These are phyloP conservation scores for Callithrix jacchus DNA, from an alignment of 2,113 vertebrate genomes.

Conservation along the genomic window DNA sequence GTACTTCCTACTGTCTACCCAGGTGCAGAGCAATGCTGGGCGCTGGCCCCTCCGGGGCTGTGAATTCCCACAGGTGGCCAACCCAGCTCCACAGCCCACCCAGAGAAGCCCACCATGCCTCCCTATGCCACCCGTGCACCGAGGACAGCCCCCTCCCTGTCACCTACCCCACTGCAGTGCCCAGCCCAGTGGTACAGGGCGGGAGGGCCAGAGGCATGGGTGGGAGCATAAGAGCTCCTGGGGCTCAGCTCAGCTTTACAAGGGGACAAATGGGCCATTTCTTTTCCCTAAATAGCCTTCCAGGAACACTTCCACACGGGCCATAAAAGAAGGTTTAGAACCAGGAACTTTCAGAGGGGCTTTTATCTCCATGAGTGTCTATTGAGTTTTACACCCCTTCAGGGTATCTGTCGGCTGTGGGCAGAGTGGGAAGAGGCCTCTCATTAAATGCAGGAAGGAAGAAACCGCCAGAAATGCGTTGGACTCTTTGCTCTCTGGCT, in stretches of 20 bases:
- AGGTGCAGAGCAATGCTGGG: rapidly evolving
- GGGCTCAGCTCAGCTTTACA: background rate
- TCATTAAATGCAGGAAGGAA: slow-evolving; percentile 7
- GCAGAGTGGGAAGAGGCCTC: background rate
- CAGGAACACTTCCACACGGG: background rate
- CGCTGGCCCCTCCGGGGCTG: background rate
- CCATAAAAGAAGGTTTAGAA: slow-evolving; percentile 58
- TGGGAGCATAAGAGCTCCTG: background rate
- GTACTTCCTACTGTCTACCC: background rate
- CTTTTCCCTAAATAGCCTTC: slow-evolving; percentile 61
- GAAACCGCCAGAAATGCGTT: background rate
- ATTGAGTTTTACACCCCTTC: slow-evolving; percentile 56
- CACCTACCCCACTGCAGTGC: background rate
- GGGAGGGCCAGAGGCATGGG: background rate
- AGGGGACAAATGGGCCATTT: slow-evolving; percentile 51
- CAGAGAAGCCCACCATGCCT: background rate
- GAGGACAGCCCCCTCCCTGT: no score
- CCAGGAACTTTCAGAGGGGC: slow-evolving; percentile 42
- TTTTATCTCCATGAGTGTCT: slow-evolving; percentile 36
- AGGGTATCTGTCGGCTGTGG: background rate
- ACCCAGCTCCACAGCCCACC: background rate
- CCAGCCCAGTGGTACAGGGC: background rate
- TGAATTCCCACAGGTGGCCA: background rate
- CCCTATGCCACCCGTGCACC: rapidly evolving
- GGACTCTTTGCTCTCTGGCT: background rate